Percentiles rank a stretch among this genome's conserved stretches.
phyloP scores from a whole-genome alignment of 2,797 vertebrate species.

The Clarias laeviceps region DNA sequence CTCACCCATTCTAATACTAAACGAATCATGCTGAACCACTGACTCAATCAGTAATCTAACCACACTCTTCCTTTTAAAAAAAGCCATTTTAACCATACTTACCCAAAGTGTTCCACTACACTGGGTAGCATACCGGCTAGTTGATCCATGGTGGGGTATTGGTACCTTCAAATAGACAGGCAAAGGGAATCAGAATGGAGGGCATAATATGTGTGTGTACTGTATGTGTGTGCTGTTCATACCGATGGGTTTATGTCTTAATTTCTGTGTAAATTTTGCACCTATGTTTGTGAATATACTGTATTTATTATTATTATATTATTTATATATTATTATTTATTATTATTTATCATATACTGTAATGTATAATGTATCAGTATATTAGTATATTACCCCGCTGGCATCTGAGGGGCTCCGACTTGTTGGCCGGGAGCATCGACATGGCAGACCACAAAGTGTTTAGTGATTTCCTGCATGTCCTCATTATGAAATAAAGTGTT shows the following conservation, averaged over 20 bases:
- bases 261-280: background rate
- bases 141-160: slow-evolving; percentile 98
- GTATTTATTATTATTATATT: no score
- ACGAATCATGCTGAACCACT: background rate
- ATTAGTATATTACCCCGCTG: slow-evolving; percentile 69
- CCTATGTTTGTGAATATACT: background rate
- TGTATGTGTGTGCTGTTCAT: background rate
- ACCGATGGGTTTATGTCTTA: background rate
- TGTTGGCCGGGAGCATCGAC: slow-evolving; percentile 94
- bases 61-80: background rate
- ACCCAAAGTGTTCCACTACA: slow-evolving; percentile 96
- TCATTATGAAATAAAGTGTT: slow-evolving; percentile 92
- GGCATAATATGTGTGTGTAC: background rate
- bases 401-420: slow-evolving; percentile 85
- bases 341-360: no score
- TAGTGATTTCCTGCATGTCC: slow-evolving; percentile 97
- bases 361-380: no score
- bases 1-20: background rate
- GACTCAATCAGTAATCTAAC: background rate
- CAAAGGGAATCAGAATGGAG: background rate
- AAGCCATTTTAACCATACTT: slow-evolving; percentile 31
- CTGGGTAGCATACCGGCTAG: slow-evolving; percentile 93
- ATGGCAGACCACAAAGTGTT: slow-evolving; percentile 95
- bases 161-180: slow-evolving; percentile 78
- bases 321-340: no score